Percentiles rank a stretch among this genome's conserved stretches.
phyloP scores from a whole-genome alignment of 1,140 invertebrate genomes.

The Drosophila teissieri region DNA sequence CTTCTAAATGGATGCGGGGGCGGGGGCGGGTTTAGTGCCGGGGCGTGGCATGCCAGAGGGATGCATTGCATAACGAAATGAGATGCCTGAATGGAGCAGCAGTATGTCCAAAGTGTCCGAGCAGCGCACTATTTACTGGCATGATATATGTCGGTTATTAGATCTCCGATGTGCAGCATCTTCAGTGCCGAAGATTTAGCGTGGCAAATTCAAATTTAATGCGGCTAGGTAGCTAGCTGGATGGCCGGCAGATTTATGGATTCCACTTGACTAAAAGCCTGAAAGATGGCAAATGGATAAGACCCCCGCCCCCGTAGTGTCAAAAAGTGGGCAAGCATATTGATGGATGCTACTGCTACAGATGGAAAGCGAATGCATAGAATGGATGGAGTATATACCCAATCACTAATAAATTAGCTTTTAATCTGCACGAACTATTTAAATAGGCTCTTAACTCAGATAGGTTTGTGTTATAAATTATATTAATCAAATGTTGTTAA shows the following conservation, averaged over 20 bases:
- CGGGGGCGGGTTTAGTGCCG: too few species aligned
- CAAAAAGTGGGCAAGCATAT: background rate
- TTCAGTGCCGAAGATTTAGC: background rate
- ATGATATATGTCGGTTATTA: conserved; percentile 24
- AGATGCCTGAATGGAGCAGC: conserved; percentile 23
- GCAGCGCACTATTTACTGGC: conserved; percentile 14
- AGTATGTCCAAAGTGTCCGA: conserved; percentile 12
- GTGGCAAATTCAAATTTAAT: conserved; percentile 19
- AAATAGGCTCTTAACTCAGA: too few species aligned
- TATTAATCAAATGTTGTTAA: too few species aligned
- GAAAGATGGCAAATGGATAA: background rate
- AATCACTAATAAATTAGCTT: background rate
- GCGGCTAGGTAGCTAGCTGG: background rate
- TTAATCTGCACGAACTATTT: background rate
- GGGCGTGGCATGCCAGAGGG: background rate
- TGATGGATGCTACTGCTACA: background rate
- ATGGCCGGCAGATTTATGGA: conserved; percentile 9
- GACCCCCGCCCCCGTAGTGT: background rate
- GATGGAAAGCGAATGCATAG: background rate
- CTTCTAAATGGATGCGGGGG: conserved; percentile 3
- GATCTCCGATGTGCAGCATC: conserved; percentile 8
- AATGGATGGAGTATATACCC: background rate
- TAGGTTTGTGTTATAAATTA: too few species aligned
- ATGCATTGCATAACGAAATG: conserved; percentile 33
- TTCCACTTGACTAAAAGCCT: conserved; percentile 8